Evolutionary conservation across 1,140 invertebrate genomes (phyloP).

Genomic region (Popillia japonica): DNA sequence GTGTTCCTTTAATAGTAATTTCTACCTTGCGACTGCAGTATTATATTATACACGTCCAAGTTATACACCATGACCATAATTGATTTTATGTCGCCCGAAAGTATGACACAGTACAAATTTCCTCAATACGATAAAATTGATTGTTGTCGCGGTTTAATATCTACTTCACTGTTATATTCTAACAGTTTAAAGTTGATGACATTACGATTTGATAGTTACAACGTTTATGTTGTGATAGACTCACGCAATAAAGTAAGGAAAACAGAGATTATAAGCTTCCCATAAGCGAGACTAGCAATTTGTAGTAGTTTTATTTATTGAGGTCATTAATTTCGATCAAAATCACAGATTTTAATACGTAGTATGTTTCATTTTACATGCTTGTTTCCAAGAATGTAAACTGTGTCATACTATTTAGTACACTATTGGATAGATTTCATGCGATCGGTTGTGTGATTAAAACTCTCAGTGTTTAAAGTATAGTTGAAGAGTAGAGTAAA

Average conservation of each 20-base stretch:
- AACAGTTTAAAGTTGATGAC: conserved; percentile 12
- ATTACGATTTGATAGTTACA: neutral
- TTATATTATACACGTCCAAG: neutral
- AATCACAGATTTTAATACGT: too few species aligned
- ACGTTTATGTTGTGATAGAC: neutral
- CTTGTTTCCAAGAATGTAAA: too few species aligned
- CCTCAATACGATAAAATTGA: conserved; percentile 14
- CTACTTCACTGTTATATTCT: conserved; percentile 6
- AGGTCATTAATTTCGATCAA: neutral
- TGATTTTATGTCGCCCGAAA: conserved; percentile 17
- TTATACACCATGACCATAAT: neutral
- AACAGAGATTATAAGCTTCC: neutral
- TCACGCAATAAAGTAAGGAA: neutral
- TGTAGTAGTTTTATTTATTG: neutral
- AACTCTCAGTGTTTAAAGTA: too few species aligned
- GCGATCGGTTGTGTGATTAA: too few species aligned
- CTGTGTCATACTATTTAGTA: too few species aligned
- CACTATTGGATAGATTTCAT: too few species aligned
- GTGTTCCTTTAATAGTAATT: conserved; percentile 3
- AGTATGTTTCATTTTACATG: too few species aligned
- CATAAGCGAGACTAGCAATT: neutral
- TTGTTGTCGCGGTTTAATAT: neutral
- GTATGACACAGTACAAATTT: conserved; percentile 24
- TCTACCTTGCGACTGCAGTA: neutral
- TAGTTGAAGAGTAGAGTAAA: too few species aligned